Evolutionary conservation across 2,113 vertebrate species (phyloP).

Genomic region (Lophura nycthemera): DNA sequence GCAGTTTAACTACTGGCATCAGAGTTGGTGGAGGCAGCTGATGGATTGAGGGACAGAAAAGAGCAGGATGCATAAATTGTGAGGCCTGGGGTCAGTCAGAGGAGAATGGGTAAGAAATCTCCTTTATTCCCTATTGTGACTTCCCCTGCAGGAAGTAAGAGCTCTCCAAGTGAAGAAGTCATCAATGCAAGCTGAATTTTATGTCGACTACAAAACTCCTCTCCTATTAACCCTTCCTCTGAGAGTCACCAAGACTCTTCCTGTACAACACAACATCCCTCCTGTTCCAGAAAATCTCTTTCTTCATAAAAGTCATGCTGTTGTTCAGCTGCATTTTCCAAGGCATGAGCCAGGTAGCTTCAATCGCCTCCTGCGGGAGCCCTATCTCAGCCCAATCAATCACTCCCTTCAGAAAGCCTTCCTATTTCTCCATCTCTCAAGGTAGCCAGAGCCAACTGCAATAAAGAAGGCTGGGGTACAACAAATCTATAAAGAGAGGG

Average conservation of each 20-base stretch:
- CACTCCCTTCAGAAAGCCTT: not conserved
- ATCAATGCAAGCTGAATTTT: constrained; percentile 21
- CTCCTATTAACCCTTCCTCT: not conserved
- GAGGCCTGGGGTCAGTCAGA: not conserved
- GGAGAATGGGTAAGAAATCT: constrained; percentile 23
- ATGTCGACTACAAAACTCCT: not conserved
- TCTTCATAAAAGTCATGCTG: not conserved
- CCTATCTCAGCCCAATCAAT: constrained; percentile 2
- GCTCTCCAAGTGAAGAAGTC: constrained; percentile 20
- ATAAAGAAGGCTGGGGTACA: not conserved
- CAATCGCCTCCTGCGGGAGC: not conserved
- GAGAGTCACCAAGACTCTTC: not conserved
- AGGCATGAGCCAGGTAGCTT: not conserved
- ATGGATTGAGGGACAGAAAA: not conserved
- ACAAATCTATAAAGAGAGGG: not conserved
- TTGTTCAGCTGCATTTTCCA: not conserved
- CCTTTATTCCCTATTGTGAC: not conserved
- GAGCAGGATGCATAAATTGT: not conserved
- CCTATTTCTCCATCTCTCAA: not conserved
- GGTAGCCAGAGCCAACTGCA: not conserved
- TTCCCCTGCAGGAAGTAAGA: not conserved
- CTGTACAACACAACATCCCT: not conserved
- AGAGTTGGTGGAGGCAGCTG: not conserved
- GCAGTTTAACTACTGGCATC: not conserved
- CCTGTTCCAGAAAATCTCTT: not conserved